Evolutionary conservation across 1,140 invertebrate species (phyloP), one percentile per base, ranked within the genome.

Genomic region (Sinonovacula constricta): DNA sequence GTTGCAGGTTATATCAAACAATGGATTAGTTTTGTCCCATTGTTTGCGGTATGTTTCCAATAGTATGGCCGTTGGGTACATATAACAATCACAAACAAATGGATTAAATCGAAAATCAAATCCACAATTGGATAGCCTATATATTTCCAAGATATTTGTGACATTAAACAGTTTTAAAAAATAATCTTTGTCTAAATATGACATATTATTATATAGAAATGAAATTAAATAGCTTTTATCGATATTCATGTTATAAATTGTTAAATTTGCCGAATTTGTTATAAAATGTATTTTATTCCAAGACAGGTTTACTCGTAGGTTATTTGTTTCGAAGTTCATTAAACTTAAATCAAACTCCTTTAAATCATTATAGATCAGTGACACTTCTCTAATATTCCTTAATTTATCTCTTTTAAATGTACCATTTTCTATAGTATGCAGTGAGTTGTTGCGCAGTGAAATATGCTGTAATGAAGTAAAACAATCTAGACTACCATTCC

Each of bases 81-180:
- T 3, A 26, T 22, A 10, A 34, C 66, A 68, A 68, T 68, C 66
- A 56, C 66, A 68, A 22, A 56, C 56, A 30, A 68, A 56, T 7
- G 66, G 66, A 36, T 68, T 68, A 56, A 68, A 68, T 30, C 66
- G 49, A 2, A 34, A 2, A 24, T 68, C 66, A n/a, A 68, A 34
- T 12, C 51, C 66, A 24, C 66, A 33, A 31, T 68, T 68, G 26
- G 12, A 33, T 28, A 68, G 56, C 1, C 24, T 54, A 0, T 7
- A 4, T 15, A 68, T 5, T 24, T 54, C 5, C 1, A n/a, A 18
- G 15, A 51, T 5, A n/a, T 56, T 33, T 33, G 66, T 56, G 28
- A 68, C 5, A 56, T 68, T 68, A 4, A 68, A 56, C 33, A 56
- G 22, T 3, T 54, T 10, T n/a, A 34, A n/a, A 14, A 33, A 56